Conservation (phyloP, 2,888 invertebrate species). For the Caradrina clavipalpis region DNA sequence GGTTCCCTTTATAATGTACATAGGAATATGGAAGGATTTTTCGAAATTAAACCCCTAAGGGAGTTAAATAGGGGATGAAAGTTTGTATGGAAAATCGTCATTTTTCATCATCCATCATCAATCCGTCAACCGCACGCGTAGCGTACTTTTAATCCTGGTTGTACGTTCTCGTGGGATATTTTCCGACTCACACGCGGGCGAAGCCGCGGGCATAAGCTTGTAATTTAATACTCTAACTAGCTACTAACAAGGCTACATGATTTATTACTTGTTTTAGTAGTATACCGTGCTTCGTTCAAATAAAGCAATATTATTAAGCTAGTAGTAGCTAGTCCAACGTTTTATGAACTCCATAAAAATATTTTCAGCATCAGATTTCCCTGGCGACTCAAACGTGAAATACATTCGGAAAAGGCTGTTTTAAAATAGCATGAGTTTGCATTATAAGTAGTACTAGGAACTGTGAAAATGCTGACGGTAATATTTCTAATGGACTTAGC, state of each 20-base stretch:
- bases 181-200: no score
- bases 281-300: slow-evolving; percentile 33
- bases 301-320: slow-evolving; percentile 25
- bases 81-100: no score
- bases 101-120: no score
- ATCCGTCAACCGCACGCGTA: no score
- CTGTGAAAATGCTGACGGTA: not conserved
- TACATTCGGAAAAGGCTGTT: slow-evolving; percentile 30
- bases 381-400: slow-evolving; percentile 33
- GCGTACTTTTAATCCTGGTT: no score
- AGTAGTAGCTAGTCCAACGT: slow-evolving; percentile 23
- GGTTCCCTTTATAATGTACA: no score
- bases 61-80: no score
- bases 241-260: slow-evolving; percentile 4
- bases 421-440: slow-evolving; percentile 39
- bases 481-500: slow-evolving; percentile 9
- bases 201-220: no score
- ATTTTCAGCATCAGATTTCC: slow-evolving; percentile 56
- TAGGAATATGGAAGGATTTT: no score
- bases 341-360: slow-evolving; percentile 49
- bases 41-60: no score
- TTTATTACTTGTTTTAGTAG: slow-evolving; percentile 8
- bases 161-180: no score
- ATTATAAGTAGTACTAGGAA: slow-evolving; percentile 7
- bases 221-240: not conserved